Percentiles rank a stretch among this genome's conserved stretches.
These are phyloP conservation scores for Trisateles emortualis DNA, from an alignment of 2,888 invertebrate species.

Conservation along the genomic window DNA sequence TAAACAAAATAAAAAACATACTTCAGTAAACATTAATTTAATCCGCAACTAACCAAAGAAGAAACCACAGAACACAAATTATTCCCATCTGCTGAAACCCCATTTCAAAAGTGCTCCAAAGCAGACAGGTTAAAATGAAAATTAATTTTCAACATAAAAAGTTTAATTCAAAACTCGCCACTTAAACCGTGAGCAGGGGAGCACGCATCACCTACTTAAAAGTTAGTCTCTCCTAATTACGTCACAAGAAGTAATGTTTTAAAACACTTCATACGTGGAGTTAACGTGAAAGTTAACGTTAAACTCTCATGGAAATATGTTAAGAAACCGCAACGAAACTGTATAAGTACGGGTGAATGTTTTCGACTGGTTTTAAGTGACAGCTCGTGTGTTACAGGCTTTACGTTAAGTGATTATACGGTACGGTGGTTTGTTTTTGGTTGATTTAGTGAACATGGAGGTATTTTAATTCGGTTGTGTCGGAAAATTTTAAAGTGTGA, in stretches of 20 bases:
- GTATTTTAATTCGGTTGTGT: constrained; percentile 4
- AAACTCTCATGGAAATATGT: constrained; percentile 60
- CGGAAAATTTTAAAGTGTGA: not conserved
- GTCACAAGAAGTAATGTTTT: constrained; percentile 73
- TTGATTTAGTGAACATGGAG: constrained; percentile 20
- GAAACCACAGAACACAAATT: not conserved
- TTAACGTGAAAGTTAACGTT: constrained; percentile 65
- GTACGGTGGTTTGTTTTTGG: constrained; percentile 42
- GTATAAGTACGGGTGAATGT: constrained; percentile 51
- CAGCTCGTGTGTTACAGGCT: constrained; percentile 53
- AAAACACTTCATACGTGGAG: constrained; percentile 75
- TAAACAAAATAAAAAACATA: too few species aligned
- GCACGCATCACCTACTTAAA: constrained; percentile 63
- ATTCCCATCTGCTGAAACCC: constrained; percentile 3
- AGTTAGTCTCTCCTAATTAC: constrained; percentile 67
- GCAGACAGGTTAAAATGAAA: constrained; percentile 39
- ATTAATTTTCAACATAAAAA: constrained; percentile 44
- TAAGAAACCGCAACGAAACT: constrained; percentile 55
- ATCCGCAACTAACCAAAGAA: not conserved
- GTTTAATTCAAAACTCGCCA: constrained; percentile 53
- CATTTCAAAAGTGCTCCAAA: constrained; percentile 14
- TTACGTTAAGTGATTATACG: constrained; percentile 50
- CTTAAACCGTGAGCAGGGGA: constrained; percentile 54
- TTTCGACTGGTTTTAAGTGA: constrained; percentile 58
- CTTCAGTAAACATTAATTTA: not conserved